Percentiles rank a stretch among this genome's conserved stretches.
Evolutionary conservation across 2,888 invertebrate species (phyloP).

Genomic region (Zaprionus bogoriensis): DNA sequence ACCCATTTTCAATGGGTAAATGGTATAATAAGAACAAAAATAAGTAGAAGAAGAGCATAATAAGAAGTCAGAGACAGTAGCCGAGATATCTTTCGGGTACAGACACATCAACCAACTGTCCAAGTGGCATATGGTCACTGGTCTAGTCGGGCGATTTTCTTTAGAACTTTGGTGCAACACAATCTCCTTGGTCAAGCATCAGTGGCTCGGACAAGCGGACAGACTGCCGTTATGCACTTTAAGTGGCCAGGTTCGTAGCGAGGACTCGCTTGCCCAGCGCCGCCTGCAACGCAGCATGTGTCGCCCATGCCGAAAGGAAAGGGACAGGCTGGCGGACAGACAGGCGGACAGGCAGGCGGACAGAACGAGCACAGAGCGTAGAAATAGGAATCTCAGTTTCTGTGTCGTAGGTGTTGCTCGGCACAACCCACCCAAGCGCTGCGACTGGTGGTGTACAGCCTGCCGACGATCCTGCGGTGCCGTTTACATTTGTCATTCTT

Average conservation of each 20-base stretch:
- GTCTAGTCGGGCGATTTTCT: conserved; percentile 31
- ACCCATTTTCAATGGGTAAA: too few relatives aligned
- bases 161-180: conserved; percentile 51
- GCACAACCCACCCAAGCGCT: conserved; percentile 57
- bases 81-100: conserved; percentile 37
- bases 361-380: too few relatives aligned
- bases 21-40: not conserved
- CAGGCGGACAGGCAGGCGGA: conserved; percentile 24
- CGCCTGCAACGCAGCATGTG: conserved; percentile 73
- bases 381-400: conserved; percentile 36
- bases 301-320: conserved; percentile 14
- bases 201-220: conserved; percentile 22
- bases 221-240: conserved; percentile 41
- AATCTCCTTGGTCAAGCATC: conserved; percentile 64
- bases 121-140: conserved; percentile 56
- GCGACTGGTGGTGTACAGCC: conserved; percentile 30
- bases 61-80: conserved; percentile 31
- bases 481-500: conserved; percentile 70
- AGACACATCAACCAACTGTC: conserved; percentile 65
- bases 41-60: not conserved
- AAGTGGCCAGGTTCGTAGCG: conserved; percentile 46
- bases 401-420: conserved; percentile 64
- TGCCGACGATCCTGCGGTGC: conserved; percentile 41
- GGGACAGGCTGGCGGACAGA: conserved; percentile 14
- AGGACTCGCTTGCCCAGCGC: conserved; percentile 28